Conservation (phyloP, 2,888 invertebrate genomes). For the Lepas anatifera region DNA sequence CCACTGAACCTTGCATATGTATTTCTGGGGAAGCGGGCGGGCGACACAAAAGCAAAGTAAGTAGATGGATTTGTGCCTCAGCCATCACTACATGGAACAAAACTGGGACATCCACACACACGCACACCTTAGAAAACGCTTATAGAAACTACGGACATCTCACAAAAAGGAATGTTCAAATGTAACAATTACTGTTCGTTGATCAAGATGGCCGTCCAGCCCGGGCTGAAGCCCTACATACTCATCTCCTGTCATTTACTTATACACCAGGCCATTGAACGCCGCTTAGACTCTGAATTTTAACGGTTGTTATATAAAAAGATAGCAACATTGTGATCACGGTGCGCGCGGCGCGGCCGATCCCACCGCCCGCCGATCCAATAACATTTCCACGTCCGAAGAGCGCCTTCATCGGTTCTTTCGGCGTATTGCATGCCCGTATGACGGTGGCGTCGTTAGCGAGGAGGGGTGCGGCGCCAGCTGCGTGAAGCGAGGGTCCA, state of each 20-base stretch:
- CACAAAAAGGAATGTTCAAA: constrained; percentile 10
- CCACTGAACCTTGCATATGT: background rate
- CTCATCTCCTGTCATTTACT: background rate
- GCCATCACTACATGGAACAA: background rate
- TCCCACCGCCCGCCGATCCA: no score
- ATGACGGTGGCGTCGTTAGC: no score
- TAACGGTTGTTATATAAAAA: constrained; percentile 10
- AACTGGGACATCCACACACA: constrained; percentile 4
- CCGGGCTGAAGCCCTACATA: background rate
- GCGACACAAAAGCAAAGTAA: background rate
- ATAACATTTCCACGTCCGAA: background rate
- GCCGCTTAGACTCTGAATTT: constrained; percentile 9
- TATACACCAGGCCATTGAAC: background rate
- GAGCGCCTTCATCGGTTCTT: background rate
- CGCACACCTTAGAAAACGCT: constrained; percentile 10
- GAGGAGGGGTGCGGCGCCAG: no score
- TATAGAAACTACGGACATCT: constrained; percentile 12
- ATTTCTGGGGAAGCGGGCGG: background rate
- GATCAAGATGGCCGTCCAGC: constrained; percentile 4
- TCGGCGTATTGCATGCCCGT: background rate
- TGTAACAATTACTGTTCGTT: constrained; percentile 12
- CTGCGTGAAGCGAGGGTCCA: no score
- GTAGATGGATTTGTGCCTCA: constrained; percentile 10
- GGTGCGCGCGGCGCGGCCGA: background rate
- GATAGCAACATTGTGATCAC: constrained; percentile 3